Conservation (phyloP, 2,797 vertebrate genomes). For the Erpetoichthys calabaricus region DNA sequence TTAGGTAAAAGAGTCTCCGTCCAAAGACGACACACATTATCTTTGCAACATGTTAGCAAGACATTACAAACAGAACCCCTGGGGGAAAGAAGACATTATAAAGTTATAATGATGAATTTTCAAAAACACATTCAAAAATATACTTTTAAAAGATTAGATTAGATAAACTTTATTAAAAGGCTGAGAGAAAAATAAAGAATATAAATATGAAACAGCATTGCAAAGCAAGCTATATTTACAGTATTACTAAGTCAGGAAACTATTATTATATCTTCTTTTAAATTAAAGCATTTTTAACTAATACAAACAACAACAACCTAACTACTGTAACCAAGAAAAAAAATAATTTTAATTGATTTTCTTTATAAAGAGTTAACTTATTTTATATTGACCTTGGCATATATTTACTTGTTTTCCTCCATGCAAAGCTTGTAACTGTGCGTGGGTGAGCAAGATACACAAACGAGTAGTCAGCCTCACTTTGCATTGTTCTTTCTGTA, state of each 20-base stretch:
- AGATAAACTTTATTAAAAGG: background rate
- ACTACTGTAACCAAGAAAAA: background rate
- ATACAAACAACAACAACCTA: too few relatives aligned
- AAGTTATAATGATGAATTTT: too few relatives aligned
- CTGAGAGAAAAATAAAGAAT: background rate
- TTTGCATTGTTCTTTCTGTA: slow-evolving; percentile 51
- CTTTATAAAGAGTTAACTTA: background rate
- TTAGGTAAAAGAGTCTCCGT: slow-evolving; percentile 90
- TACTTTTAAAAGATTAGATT: background rate
- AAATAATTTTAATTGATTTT: background rate
- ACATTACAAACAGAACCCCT: slow-evolving; percentile 89
- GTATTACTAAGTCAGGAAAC: background rate
- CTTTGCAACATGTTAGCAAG: slow-evolving; percentile 90
- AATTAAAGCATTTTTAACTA: too few relatives aligned
- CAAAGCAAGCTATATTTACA: background rate
- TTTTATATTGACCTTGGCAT: slow-evolving; percentile 71
- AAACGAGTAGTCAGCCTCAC: slow-evolving; percentile 79
- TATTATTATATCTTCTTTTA: too few relatives aligned
- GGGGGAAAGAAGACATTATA: slow-evolving; percentile 17
- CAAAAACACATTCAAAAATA: too few relatives aligned
- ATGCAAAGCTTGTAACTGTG: slow-evolving; percentile 85
- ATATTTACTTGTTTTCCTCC: slow-evolving; percentile 93
- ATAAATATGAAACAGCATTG: background rate
- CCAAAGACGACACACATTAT: slow-evolving; percentile 94
- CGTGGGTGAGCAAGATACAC: slow-evolving; percentile 93